These are phyloP conservation scores for Hemiprocne comata DNA, from an alignment of 2,113 vertebrate species.

Conservation along the genomic window DNA sequence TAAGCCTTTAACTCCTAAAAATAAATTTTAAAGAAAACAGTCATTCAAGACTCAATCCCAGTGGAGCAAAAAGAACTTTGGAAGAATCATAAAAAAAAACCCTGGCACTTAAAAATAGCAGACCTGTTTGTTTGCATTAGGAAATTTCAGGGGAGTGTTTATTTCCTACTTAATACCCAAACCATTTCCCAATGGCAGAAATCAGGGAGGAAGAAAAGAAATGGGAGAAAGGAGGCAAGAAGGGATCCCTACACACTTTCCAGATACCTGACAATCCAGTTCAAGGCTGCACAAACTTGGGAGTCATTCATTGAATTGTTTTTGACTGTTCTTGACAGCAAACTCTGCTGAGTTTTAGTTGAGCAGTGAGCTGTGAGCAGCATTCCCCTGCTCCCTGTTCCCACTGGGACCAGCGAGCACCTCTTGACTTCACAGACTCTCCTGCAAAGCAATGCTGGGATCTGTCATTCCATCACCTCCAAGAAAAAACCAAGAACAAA, in stretches of 20 bases:
- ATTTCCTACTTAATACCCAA: background rate
- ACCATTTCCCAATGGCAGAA: background rate
- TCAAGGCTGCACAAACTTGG: background rate
- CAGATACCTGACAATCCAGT: background rate
- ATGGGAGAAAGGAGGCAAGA: background rate
- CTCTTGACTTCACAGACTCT: background rate
- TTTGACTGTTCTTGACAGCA: background rate
- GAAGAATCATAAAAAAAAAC: conserved; percentile 15
- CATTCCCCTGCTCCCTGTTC: background rate
- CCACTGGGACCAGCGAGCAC: fast-evolving
- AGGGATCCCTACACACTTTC: background rate
- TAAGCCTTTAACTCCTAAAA: conserved; percentile 46
- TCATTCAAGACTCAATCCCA: conserved; percentile 12
- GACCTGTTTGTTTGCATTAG: conserved; percentile 8
- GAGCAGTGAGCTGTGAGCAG: background rate
- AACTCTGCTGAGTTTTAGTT: background rate
- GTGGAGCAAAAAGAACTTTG: background rate
- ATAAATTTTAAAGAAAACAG: conserved; percentile 30
- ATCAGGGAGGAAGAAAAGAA: background rate
- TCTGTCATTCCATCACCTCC: background rate
- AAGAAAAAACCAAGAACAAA: background rate
- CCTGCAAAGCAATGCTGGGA: background rate
- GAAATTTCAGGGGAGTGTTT: background rate
- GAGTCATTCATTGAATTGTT: background rate
- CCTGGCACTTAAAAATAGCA: background rate